phyloP scores from a whole-genome alignment of 2,113 vertebrate species.

The Platycercus adscitus region DNA sequence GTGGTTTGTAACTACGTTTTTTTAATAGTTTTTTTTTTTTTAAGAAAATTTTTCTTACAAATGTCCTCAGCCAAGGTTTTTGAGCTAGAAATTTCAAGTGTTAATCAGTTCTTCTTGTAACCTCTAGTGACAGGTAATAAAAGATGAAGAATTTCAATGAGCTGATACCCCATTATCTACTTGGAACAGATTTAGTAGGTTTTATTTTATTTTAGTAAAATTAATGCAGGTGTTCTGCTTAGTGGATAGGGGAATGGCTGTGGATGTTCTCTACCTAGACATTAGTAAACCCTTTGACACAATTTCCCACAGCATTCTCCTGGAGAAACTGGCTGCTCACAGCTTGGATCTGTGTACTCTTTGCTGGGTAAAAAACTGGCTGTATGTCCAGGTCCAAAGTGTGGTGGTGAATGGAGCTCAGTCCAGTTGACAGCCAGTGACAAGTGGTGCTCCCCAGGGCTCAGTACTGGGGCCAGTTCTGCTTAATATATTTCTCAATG shows the following conservation, averaged over 20 bases:
- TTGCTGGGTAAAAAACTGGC: not conserved
- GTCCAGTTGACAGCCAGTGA: not conserved
- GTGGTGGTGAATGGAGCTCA: not conserved
- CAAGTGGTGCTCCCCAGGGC: not conserved
- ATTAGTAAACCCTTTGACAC: not conserved
- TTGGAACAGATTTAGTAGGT: not conserved
- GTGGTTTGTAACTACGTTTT: not conserved
- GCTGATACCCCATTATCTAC: not conserved
- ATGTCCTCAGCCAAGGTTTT: not conserved
- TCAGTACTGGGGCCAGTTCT: not conserved
- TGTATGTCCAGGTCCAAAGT: not conserved
- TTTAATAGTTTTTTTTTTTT: not conserved
- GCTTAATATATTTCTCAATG: not conserved
- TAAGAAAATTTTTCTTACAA: not conserved
- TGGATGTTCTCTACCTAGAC: not conserved
- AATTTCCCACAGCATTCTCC: not conserved
- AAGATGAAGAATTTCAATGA: not conserved
- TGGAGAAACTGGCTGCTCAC: not conserved
- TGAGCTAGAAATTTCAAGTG: not conserved
- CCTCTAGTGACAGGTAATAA: not conserved
- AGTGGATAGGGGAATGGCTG: not conserved
- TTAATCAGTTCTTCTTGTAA: not conserved
- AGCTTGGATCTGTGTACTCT: not conserved
- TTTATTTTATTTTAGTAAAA: not conserved
- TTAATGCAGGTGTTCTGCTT: not conserved